Percentiles rank a stretch among this genome's conserved stretches.
These are phyloP conservation scores for Acanthoscelides obtectus DNA, from an alignment of 2,888 invertebrate species.

Conservation along the genomic window DNA sequence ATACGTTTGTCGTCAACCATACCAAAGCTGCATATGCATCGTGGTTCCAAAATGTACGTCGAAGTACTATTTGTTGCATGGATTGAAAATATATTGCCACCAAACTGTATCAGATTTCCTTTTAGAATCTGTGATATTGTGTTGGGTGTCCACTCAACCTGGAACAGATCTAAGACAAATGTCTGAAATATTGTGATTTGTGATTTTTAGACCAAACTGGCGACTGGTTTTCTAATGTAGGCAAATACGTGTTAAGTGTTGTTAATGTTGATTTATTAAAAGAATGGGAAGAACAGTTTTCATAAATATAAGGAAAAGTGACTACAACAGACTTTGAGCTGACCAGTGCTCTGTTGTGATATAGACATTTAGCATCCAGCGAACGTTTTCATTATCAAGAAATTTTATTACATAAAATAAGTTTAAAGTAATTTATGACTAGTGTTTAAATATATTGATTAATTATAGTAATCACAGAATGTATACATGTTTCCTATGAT, in stretches of 20 bases:
- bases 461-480: constrained; percentile 43
- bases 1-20: no score
- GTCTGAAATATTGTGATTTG: constrained; percentile 19
- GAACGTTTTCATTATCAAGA: constrained; percentile 26
- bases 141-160: background rate
- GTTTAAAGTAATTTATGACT: constrained; percentile 45
- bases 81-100: background rate
- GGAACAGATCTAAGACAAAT: background rate
- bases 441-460: constrained; percentile 45
- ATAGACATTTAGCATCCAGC: constrained; percentile 20
- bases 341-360: constrained; percentile 30
- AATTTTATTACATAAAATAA: constrained; percentile 36
- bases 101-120: background rate
- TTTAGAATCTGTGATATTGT: background rate
- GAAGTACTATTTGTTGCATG: no score
- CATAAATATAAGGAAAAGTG: constrained; percentile 5
- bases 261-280: constrained; percentile 22
- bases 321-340: constrained; percentile 34
- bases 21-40: no score
- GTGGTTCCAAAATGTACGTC: no score
- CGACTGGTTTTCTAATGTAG: constrained; percentile 18
- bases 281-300: constrained; percentile 14
- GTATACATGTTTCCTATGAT: constrained; percentile 41
- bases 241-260: constrained; percentile 25
- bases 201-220: constrained; percentile 17